These are phyloP conservation scores for Mnemiopsis leidyi DNA, from an alignment of 37 sponge, comb jelly and placozoan species.

Conservation along the genomic window DNA sequence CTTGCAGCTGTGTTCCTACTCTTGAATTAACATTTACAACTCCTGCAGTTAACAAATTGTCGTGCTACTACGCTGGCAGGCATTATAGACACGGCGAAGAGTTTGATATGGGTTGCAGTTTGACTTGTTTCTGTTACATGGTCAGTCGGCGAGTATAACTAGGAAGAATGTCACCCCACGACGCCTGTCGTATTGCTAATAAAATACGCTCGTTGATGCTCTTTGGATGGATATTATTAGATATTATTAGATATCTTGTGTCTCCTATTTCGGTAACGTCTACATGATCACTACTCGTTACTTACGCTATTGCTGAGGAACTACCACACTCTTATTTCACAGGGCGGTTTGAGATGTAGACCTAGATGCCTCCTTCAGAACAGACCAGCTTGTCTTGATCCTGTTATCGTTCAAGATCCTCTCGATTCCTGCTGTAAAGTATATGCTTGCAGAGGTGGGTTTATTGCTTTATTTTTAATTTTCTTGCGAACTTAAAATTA, in stretches of 20 bases:
- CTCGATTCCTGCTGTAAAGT: conserved; percentile 58
- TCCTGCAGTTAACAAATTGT: conserved; percentile 12
- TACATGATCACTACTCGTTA: neutral
- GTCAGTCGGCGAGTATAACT: no score
- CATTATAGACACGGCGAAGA: conserved; percentile 41
- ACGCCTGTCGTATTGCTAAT: no score
- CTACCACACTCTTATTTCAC: neutral
- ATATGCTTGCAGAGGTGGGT: conserved; percentile 54
- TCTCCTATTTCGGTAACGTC: neutral
- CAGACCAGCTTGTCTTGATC: conserved; percentile 32
- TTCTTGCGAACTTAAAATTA: no score
- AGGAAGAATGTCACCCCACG: no score
- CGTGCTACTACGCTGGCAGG: conserved; percentile 35
- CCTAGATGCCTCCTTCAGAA: conserved; percentile 20
- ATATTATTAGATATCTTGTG: neutral
- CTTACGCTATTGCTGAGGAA: no score
- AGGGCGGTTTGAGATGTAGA: conserved; percentile 45
- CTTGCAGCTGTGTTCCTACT: neutral
- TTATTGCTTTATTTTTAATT: no score
- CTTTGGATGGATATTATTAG: neutral
- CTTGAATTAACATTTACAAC: neutral
- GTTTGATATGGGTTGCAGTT: conserved; percentile 61
- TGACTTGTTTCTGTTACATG: conserved; percentile 41
- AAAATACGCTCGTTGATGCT: neutral
- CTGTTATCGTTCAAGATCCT: conserved; percentile 57